Evolutionary conservation across 2,888 invertebrate species (phyloP).

Genomic region (Platerodrilus igneus): DNA sequence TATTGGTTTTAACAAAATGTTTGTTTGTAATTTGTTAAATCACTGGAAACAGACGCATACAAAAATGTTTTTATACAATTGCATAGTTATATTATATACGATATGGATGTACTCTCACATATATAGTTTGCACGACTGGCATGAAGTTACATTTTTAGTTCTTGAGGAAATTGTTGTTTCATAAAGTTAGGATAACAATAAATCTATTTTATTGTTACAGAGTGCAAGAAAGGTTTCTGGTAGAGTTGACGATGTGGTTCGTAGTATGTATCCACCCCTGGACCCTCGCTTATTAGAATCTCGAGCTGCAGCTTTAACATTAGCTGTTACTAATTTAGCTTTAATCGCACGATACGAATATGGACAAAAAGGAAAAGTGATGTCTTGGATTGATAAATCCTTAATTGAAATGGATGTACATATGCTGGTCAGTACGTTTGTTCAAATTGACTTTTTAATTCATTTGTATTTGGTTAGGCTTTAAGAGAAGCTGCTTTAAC

Average conservation of each 20-base stretch:
- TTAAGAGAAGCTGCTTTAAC: constrained; percentile 52
- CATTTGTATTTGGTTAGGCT: constrained; percentile 37
- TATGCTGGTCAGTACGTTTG: constrained; percentile 51
- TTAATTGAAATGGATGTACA: constrained; percentile 63
- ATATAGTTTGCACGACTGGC: too few relatives aligned
- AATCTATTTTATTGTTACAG: constrained; percentile 42
- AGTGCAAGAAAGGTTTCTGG: constrained; percentile 62
- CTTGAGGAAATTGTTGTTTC: too few relatives aligned
- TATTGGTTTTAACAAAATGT: too few relatives aligned
- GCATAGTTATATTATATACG: too few relatives aligned
- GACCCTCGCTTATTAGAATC: constrained; percentile 66
- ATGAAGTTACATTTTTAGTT: too few relatives aligned
- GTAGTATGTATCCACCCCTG: constrained; percentile 66
- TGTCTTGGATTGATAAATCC: constrained; percentile 59
- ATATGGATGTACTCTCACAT: too few relatives aligned
- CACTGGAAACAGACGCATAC: too few relatives aligned
- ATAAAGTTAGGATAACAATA: too few relatives aligned
- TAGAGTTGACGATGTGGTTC: constrained; percentile 66
- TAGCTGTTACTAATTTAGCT: constrained; percentile 64
- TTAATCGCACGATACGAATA: constrained; percentile 59
- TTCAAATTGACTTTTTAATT: neutral
- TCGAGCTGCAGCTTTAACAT: constrained; percentile 59
- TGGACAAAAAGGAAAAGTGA: constrained; percentile 48
- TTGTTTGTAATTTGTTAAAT: too few relatives aligned
- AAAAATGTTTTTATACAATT: too few relatives aligned